Conservation (phyloP, 2,797 vertebrate species). For the Psittacula derbiana region DNA sequence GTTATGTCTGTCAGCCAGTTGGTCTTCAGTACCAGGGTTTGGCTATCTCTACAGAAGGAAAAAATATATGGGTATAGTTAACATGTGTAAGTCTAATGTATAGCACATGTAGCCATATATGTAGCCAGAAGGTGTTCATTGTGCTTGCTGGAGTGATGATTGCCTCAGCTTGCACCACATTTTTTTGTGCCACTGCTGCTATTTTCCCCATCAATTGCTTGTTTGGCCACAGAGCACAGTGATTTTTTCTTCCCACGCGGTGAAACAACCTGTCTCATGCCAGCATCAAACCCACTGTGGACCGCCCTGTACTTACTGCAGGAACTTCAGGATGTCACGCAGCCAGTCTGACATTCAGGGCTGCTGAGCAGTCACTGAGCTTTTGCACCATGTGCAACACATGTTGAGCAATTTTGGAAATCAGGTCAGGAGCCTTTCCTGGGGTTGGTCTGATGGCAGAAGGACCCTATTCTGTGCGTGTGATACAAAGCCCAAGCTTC, state of each 20-base stretch:
- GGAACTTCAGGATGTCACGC: slow-evolving; percentile 4
- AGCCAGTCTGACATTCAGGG: neutral
- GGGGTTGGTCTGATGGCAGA: neutral
- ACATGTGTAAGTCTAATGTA: slow-evolving; percentile 67
- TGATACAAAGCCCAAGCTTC: neutral
- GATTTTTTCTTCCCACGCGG: neutral
- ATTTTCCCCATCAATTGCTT: slow-evolving; percentile 49
- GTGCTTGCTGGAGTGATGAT: slow-evolving; percentile 65
- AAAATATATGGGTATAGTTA: slow-evolving; percentile 67
- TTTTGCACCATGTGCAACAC: neutral
- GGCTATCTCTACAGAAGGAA: slow-evolving; percentile 59
- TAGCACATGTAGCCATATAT: slow-evolving; percentile 67
- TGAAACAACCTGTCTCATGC: neutral
- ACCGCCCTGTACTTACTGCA: neutral
- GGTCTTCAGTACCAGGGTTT: slow-evolving; percentile 9
- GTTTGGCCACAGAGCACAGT: slow-evolving; percentile 18
- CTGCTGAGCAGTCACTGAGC: slow-evolving; percentile 3
- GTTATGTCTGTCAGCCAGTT: slow-evolving; percentile 11
- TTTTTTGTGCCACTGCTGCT: slow-evolving; percentile 53
- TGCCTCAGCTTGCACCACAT: slow-evolving; percentile 68
- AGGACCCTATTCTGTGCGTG: neutral
- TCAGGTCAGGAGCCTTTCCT: neutral
- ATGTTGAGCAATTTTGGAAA: slow-evolving; percentile 20
- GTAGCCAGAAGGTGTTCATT: slow-evolving; percentile 70
- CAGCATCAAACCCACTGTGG: neutral